phyloP scores from a whole-genome alignment of 2,888 invertebrate species.

The Dolomedes plantarius region DNA sequence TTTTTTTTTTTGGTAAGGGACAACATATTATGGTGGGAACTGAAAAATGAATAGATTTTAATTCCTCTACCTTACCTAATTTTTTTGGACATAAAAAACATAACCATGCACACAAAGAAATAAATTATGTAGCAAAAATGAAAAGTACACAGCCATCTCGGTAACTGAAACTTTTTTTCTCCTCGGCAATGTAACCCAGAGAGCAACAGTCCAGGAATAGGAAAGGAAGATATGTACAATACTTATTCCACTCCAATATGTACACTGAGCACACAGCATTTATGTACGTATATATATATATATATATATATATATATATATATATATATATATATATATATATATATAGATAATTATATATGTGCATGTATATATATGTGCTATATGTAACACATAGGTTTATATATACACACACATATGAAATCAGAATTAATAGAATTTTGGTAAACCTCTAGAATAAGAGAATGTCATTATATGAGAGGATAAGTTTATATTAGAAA shows the following conservation, averaged over 20 bases:
- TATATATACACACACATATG: background rate
- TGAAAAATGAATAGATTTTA: too few relatives aligned
- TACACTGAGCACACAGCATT: slow-evolving; percentile 42
- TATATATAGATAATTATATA: too few relatives aligned
- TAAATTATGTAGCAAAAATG: too few relatives aligned
- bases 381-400: slow-evolving; percentile 7
- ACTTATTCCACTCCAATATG: slow-evolving; percentile 30
- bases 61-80: too few relatives aligned
- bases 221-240: slow-evolving; percentile 10
- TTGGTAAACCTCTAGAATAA: background rate
- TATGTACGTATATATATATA: background rate
- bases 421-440: background rate
- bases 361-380: too few relatives aligned
- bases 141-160: too few relatives aligned
- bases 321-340: background rate
- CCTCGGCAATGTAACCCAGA: background rate
- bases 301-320: background rate
- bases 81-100: too few relatives aligned
- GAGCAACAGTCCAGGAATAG: slow-evolving; percentile 30
- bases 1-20: too few relatives aligned
- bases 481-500: slow-evolving; percentile 80
- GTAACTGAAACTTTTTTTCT: too few relatives aligned
- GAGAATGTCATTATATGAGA: slow-evolving; percentile 11
- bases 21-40: too few relatives aligned
- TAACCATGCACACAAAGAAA: too few relatives aligned